Evolutionary conservation across 2,888 invertebrate species (phyloP).

Genomic region (Drosophila rellima): DNA sequence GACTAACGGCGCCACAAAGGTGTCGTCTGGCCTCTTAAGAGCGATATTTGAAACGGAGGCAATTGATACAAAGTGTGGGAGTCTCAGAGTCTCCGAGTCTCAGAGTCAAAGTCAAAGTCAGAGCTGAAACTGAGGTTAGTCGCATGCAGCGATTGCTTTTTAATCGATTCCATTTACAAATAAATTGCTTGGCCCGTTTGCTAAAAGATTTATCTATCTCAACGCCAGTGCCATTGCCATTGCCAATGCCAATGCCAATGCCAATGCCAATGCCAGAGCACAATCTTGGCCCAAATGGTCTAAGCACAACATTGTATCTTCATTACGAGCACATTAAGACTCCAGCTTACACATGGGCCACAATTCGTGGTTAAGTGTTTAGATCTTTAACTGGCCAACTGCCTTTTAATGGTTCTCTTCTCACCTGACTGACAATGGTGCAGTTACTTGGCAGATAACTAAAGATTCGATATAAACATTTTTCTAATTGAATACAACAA

Average conservation of each 20-base stretch:
- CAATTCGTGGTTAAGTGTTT: conserved; percentile 1
- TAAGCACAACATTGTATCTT: conserved; percentile 56
- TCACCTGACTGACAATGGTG: too few species aligned
- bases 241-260: too few species aligned
- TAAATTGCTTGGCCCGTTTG: conserved; percentile 83
- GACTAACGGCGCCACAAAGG: conserved; percentile 80
- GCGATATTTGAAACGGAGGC: conserved; percentile 27
- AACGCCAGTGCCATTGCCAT: conserved; percentile 38
- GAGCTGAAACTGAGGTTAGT: conserved; percentile 32
- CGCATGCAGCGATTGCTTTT: conserved; percentile 84
- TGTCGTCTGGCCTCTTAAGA: conserved; percentile 61
- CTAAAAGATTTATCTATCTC: conserved; percentile 72
- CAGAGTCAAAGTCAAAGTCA: background rate
- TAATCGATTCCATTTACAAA: conserved; percentile 86
- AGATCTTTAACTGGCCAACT: background rate
- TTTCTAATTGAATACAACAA: too few species aligned
- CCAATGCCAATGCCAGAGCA: conserved; percentile 34
- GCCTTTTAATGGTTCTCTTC: background rate
- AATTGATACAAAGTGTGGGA: background rate
- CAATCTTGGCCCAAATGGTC: background rate
- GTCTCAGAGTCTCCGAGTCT: background rate
- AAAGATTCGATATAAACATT: too few species aligned
- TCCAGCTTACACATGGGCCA: conserved; percentile 13
- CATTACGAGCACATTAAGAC: conserved; percentile 55
- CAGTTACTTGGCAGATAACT: too few species aligned